phyloP scores from a whole-genome alignment of 2,888 invertebrate genomes.

The Drosophila parthenogenetica region DNA sequence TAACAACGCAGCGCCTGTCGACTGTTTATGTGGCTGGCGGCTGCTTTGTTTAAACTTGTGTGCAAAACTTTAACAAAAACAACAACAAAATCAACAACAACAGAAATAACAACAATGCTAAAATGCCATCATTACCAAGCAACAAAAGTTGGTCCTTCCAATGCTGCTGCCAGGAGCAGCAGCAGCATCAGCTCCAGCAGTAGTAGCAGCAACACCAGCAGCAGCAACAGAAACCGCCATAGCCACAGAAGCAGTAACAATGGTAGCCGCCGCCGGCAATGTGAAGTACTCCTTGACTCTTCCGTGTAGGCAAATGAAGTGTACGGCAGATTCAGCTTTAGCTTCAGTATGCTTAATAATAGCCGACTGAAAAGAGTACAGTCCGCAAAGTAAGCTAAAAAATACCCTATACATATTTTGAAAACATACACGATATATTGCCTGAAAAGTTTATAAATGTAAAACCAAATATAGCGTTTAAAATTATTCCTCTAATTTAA shows the following conservation, averaged over 20 bases:
- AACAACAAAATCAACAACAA: conserved; percentile 56
- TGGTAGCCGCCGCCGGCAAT: conserved; percentile 55
- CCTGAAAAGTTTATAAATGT: too few relatives aligned
- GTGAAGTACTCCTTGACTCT: conserved; percentile 75
- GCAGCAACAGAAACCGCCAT: conserved; percentile 26
- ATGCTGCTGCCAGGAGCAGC: conserved; percentile 44
- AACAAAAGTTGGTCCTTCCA: conserved; percentile 80
- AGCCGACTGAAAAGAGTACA: conserved; percentile 1
- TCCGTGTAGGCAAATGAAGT: conserved; percentile 79
- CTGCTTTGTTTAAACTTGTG: conserved; percentile 81
- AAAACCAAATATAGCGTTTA: too few relatives aligned
- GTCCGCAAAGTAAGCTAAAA: neutral
- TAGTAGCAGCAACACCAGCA: conserved; percentile 29
- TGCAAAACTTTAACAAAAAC: conserved; percentile 72
- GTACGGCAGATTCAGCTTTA: conserved; percentile 56
- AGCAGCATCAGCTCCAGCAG: conserved; percentile 22
- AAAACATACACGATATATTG: too few relatives aligned
- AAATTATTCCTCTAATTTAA: too few relatives aligned
- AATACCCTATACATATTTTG: neutral
- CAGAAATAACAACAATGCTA: conserved; percentile 66
- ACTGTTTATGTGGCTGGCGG: conserved; percentile 80
- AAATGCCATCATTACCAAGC: conserved; percentile 81
- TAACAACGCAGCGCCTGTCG: conserved; percentile 74
- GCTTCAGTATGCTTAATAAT: conserved; percentile 51
- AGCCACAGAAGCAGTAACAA: conserved; percentile 61